Conservation (phyloP, 2,113 vertebrate species). For the human (Homo sapiens) region DNA sequence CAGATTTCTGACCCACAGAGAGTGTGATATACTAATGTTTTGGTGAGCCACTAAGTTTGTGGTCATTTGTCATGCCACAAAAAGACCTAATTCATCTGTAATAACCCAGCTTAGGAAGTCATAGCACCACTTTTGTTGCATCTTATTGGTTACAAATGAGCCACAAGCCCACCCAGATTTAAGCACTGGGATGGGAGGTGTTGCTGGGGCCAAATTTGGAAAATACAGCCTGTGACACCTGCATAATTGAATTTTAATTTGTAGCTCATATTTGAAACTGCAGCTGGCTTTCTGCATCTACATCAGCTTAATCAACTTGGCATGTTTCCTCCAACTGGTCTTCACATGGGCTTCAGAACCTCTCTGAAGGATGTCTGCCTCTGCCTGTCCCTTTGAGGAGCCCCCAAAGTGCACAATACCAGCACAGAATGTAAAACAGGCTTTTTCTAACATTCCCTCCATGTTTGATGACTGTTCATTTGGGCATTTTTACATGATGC, state of each 20-base stretch:
- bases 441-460: neutral
- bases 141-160: neutral
- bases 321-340: neutral
- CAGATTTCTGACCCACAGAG: neutral
- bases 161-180: neutral
- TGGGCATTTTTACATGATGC: neutral
- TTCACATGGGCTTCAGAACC: rapidly evolving
- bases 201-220: neutral
- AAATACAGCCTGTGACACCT: neutral
- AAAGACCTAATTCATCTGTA: neutral
- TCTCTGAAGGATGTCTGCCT: neutral
- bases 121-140: neutral
- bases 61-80: neutral
- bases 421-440: neutral
- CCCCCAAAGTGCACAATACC: neutral
- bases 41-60: neutral
- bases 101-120: neutral
- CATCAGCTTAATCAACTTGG: neutral
- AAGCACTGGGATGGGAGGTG: neutral
- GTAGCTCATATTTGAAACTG: neutral
- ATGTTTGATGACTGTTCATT: neutral
- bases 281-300: neutral
- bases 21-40: too few relatives aligned
- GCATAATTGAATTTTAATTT: slow-evolving; percentile 13
- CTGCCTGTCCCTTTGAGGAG: neutral